Evolutionary conservation across 2,888 invertebrate species (phyloP), one percentile per base, ranked within the genome.

Genomic region (Drosophila limbata): DNA sequence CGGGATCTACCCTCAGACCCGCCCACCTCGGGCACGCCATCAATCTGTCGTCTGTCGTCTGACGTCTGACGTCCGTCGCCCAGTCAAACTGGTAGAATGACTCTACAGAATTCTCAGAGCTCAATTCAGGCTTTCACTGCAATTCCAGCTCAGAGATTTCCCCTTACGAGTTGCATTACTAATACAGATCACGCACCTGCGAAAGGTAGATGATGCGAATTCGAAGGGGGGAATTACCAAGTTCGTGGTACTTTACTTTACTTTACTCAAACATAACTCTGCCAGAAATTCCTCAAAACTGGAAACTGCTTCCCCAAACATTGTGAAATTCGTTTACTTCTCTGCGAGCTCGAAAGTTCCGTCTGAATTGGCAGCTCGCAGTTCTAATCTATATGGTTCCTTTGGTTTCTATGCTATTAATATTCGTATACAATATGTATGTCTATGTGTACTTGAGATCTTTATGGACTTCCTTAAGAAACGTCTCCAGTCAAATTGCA

Each of bases 141-240:
- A 33, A 25, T 25, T 48, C 17, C 61, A 25, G 25, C 25, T 25
- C 56, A n/a, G n/a, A 11, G 64, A 35, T 42, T 65, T 57, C 48
- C 67, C 60, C 15, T 9, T 11, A 8, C 3, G 10, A 8, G 25
- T 0, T 31, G 53, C 55, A 69, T 75, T 76, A 61, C 63, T 56
- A 19, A 69, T 33, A 57, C 70, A 57, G 44, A 61, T 53, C 73
- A 74, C 74, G 77, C 77, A 77, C 77, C 15, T 33, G 45, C 33
- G 28, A 40, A 59, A 59, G 64, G 60, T 53, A n/a, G 21, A 2
- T 48, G 11, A 3, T 57, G 11, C n/a, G 33, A 35, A 48, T 11
- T 15, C 37, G 21, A 25, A 6, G 4, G n/a, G 52, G 73, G 73
- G 77, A 62, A 37, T 31, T n/a, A 44, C 73, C 61, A 39, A 17